Evolutionary conservation across 2,797 vertebrate species (phyloP).

Genomic region (Orientallactaga sibirica): DNA sequence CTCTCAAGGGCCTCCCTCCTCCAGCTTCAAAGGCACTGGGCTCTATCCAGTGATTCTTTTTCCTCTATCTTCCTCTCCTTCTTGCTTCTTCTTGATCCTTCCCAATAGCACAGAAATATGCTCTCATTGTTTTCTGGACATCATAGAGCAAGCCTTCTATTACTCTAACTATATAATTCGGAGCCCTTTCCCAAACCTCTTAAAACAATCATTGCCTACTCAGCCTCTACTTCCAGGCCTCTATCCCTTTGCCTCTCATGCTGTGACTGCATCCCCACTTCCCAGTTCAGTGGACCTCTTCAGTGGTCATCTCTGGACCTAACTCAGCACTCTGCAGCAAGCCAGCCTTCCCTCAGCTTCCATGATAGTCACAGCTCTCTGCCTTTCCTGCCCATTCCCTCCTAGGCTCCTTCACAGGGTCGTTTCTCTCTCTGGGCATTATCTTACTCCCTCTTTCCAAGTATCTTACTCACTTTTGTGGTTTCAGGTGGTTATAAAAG

Average conservation of each 20-base stretch:
- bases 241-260: not conserved
- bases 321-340: not conserved
- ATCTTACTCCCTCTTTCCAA: not conserved
- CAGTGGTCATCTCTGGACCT: not conserved
- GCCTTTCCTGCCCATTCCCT: not conserved
- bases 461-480: not conserved
- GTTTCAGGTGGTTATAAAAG: not conserved
- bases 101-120: not conserved
- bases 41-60: not conserved
- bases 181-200: not conserved
- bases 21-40: not conserved
- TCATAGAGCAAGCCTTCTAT: not conserved
- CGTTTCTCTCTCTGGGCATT: not conserved
- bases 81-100: not conserved
- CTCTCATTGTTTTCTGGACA: not conserved
- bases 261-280: not conserved
- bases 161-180: not conserved
- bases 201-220: not conserved
- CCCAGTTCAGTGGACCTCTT: not conserved
- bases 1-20: not conserved
- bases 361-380: not conserved
- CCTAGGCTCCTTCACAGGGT: not conserved
- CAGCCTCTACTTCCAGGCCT: not conserved
- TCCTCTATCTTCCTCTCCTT: not conserved
- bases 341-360: not conserved